Base-by-base conservation (phyloP, 2,113 vertebrate genomes). In the Numenius arquata region DNA sequence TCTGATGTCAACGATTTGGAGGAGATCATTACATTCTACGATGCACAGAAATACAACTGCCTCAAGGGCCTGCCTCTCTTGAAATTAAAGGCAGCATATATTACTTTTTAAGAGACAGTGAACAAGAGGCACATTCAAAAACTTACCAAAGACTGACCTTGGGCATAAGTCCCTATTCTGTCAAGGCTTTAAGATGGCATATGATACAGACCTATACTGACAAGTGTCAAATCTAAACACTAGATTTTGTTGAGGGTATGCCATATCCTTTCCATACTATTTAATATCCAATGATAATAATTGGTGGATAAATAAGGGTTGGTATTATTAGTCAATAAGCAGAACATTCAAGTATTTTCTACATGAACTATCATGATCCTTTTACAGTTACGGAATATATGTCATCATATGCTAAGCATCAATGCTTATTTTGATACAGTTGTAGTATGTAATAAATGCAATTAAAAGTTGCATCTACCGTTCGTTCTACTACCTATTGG, bases 121-220 rank as follows among this genome's bases (percentile, higher is more conserved):
- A 45, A 36, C 32, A 73, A n/a, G 59, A 91, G 6, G 22, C 38
- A 59, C 20, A 29, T 66, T 30, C 45, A 72, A 63, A 94, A 91
- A 78, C 30, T 73, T 93, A 43, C 41, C 43, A 89, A 82, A 76
- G 63, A 17, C 14, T 93, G 89, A 96, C 91, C 85, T 95, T 93
- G 88, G 88, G 52, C 76, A 40, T 29, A 65, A 95, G 63, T 77
- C 90, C 79, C 95, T 95, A 82, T 67, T 96, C 87, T 92, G 91
- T 92, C 79, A 91, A 71, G 73, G 79, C 86, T 81, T 79, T 88
- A 63, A 67, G 65, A 84, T 61, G 68, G 58, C 40, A 61, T 52
- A 81, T 87, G 83, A 94, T 17, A 22, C 85, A 96, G 90, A 95
- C 83, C 41, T 79, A 67, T 7, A 45, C 43, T 92, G 95, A 93